Conservation (phyloP, 1,140 invertebrate genomes). For the Cydia pomonella region DNA sequence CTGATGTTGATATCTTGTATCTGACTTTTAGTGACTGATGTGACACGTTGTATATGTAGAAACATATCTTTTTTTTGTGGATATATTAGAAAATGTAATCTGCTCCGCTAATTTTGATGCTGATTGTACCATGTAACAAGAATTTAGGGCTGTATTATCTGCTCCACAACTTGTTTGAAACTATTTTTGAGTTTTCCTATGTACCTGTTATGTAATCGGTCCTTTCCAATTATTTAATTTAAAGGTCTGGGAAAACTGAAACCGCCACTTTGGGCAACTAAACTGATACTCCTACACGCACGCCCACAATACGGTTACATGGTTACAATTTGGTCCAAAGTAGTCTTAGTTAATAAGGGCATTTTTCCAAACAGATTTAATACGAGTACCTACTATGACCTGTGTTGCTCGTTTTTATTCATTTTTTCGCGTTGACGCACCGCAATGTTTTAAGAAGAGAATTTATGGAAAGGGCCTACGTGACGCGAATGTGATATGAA, state of each 20-base stretch:
- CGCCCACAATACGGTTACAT: background rate
- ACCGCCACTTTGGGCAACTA: background rate
- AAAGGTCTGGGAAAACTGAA: background rate
- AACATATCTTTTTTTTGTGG: too few species aligned
- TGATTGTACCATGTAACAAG: too few species aligned
- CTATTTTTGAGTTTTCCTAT: background rate
- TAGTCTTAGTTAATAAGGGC: background rate
- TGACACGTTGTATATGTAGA: too few species aligned
- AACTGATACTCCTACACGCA: background rate
- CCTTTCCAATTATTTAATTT: background rate
- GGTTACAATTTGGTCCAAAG: background rate
- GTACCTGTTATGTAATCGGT: background rate
- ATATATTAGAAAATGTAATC: too few species aligned
- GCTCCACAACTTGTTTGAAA: background rate
- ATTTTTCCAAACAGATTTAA: background rate
- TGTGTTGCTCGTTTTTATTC: constrained; percentile 40
- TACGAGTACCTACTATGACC: constrained; percentile 1
- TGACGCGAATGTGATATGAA: constrained; percentile 53
- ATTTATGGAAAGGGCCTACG: constrained; percentile 62
- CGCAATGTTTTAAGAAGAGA: constrained; percentile 58
- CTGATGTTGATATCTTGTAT: too few species aligned
- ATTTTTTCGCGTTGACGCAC: constrained; percentile 51
- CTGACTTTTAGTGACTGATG: too few species aligned
- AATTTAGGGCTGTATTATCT: background rate
- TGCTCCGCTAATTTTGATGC: too few species aligned